Evolutionary conservation across 2,113 vertebrate genomes (phyloP).

Genomic region (pig (Sus scrofa)): T2T-Sscrofa CM000817.6:137020501-137021000

Average conservation of each 20-base stretch:
- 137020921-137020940: neutral
- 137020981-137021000: neutral
- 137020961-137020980: neutral
- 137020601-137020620: neutral
- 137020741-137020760: neutral
- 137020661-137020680: neutral
- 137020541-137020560: neutral
- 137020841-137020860: neutral
- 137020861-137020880: neutral
- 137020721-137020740: neutral
- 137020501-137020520: neutral
- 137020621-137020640: constrained; percentile 11
- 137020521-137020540: neutral
- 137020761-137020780: neutral
- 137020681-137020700: neutral
- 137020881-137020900: neutral
- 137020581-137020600: neutral
- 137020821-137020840: neutral
- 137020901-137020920: neutral
- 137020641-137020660: neutral
- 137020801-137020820: neutral
- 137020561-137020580: neutral
- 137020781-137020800: neutral
- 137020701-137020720: neutral
- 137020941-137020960: neutral